Base-by-base conservation (phyloP, 1,140 invertebrate genomes). In the Reticulitermes speratus region DNA sequence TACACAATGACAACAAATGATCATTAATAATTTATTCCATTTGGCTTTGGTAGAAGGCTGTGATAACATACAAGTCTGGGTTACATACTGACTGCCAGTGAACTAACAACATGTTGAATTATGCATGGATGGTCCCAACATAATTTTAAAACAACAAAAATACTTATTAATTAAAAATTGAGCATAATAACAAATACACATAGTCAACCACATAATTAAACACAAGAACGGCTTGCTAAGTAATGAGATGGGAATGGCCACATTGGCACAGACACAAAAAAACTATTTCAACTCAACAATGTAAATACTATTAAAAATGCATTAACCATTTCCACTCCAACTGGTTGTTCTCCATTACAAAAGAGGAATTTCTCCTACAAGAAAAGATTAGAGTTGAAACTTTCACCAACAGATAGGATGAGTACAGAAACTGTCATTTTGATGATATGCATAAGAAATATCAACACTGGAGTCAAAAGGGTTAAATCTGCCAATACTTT, bases 1-100 rank as follows among this genome's bases (percentile, higher is more conserved):
- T 75, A 75, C 65, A 75, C 65, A 75, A 75, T n/a, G 65, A 75
- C 65, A 75, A 75, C 65, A 75, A 75, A 75, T 75, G 2, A 75
- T 75, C 14, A 30, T 75, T 75, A 75, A 75, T 75, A 75, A 75
- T 30, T 75, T 75, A 75, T 75, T 75, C 65, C n/a, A 75, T 75
- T 75, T 75, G 65, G 65, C 65, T 75, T 75, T 75, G 65, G 65
- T 75, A 75, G 9, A 30, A n/a, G 65, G 65, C 21, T 75, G 65
- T n/a, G 65, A 75, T 30, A 75, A 16, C n/a, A 75, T 30, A 65
- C 59, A 75, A 75, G 65, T 75, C n/a, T 30, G n/a, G n/a, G 65
- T 9, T 75, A 75, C n/a, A 75, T 12, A 75, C 65, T n/a, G 25
- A 30, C n/a, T 30, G n/a, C 65, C 14, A 75, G 65, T 30, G 3